These are phyloP conservation scores for Zelleria hepariella DNA, from an alignment of 2,888 invertebrate genomes.

Conservation along the genomic window DNA sequence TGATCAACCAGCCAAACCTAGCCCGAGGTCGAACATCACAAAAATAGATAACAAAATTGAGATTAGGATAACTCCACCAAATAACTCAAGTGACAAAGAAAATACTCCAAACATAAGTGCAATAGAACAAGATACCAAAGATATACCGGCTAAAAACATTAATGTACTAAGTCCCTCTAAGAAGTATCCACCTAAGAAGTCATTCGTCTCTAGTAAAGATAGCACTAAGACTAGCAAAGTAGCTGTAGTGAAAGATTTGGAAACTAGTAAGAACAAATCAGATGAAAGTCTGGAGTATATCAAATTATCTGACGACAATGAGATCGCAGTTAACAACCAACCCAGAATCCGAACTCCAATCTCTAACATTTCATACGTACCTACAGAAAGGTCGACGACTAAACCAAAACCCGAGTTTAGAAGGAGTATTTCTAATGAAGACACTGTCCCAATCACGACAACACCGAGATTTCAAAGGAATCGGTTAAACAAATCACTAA, in stretches of 20 bases:
- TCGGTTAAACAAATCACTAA: conserved; percentile 62
- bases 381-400: conserved; percentile 44
- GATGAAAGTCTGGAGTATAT: conserved; percentile 63
- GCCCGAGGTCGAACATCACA: background rate
- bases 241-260: conserved; percentile 62
- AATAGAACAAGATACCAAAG: conserved; percentile 65
- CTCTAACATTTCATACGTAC: conserved; percentile 54
- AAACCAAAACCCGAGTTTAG: conserved; percentile 40
- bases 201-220: conserved; percentile 52
- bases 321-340: conserved; percentile 64
- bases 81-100: conserved; percentile 40
- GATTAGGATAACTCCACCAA: conserved; percentile 32
- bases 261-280: conserved; percentile 54
- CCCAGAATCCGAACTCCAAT: conserved; percentile 65
- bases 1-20: conserved; percentile 27
- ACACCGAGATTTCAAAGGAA: conserved; percentile 66
- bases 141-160: conserved; percentile 51
- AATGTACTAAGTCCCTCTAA: conserved; percentile 63
- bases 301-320: conserved; percentile 56
- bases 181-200: conserved; percentile 60
- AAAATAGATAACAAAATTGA: conserved; percentile 31
- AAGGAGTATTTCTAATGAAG: conserved; percentile 55
- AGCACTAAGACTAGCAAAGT: conserved; percentile 55
- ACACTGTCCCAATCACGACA: conserved; percentile 37
- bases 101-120: conserved; percentile 50